Percentiles rank a stretch among this genome's conserved stretches.
phyloP scores from a whole-genome alignment of 2,797 vertebrate genomes.

The Spinus olivaceus region DNA sequence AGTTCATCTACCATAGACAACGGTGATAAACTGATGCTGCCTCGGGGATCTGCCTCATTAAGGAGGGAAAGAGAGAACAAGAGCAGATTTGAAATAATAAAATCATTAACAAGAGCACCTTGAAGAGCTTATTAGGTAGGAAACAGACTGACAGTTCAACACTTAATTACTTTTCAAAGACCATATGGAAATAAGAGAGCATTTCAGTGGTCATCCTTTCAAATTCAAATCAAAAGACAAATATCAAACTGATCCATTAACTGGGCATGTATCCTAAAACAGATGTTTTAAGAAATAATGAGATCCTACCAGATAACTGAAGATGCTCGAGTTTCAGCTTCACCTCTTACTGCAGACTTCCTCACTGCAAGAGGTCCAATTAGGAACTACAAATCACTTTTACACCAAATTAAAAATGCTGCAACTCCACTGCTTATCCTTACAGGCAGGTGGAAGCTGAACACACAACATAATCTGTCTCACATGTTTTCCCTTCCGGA shows the following conservation, averaged over 20 bases:
- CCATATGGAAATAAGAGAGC: neutral
- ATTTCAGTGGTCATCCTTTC: neutral
- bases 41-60: constrained; percentile 37
- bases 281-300: neutral
- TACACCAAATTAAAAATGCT: neutral
- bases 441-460: neutral
- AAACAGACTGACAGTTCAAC: neutral
- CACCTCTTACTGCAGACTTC: neutral
- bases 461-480: neutral
- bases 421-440: neutral
- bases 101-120: constrained; percentile 41
- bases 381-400: neutral
- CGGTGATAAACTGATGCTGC: constrained; percentile 1
- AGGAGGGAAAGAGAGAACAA: neutral
- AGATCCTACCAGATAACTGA: neutral
- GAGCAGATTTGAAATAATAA: constrained; percentile 4
- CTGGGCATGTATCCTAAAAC: neutral
- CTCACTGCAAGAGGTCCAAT: neutral
- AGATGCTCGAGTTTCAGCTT: neutral
- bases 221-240: neutral
- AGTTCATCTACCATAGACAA: neutral
- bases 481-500: fast-evolving
- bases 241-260: neutral
- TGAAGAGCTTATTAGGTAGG: constrained; percentile 12
- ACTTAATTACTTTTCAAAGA: constrained; percentile 18